Base-by-base conservation (phyloP, 2,113 vertebrate genomes). In the Camelus bactrianus region DNA sequence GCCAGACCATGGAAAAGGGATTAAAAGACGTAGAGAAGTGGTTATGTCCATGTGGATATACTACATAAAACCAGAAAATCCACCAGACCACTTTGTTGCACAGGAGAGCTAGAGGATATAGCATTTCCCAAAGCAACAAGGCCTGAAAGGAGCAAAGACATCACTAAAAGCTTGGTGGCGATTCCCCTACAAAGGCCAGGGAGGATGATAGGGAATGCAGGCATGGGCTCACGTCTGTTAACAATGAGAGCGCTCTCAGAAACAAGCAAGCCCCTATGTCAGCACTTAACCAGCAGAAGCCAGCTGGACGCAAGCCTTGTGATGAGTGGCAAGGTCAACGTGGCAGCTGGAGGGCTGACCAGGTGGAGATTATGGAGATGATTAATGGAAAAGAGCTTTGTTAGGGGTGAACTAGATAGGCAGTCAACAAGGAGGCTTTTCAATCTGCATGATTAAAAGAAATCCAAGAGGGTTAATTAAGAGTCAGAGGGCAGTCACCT, bases 271-370 rank as follows among this genome's bases (percentile, higher is more conserved):
- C 60, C 81, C 19, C 8, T 7, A 16, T 28, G 5, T 30, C n/a
- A 73, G 56, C 35, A 64, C 19, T 83, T 89, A 88, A 15, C 42
- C 35, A 91, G 19, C 32, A 77, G 84, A 54, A 77, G 12, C 48
- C 73, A 56, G 20, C 30, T 24, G 48, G 60, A n/a, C 5, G 6
- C 15, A 82, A 72, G 14, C 5, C 42, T 1, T 46, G 9, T 26
- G 56, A 54, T 56, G 30, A 77, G 60, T 10, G 6, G 15, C 64
- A 75, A 62, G 22, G 9, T 52, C 5, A 70, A 76, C 52, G 32
- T 35, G 24, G 54, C 12, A 38, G 30, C 0, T 0, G 7, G 6
- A 46, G 15, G 3, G n/a, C 32, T 79, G 38, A 65, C 6, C 32
- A 81, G 58, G 35, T 65, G 10, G 6, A 22, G 6, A 24, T 56